Conservation (phyloP, 2,888 invertebrate species). For the Sphaerophoria taeniata region DNA sequence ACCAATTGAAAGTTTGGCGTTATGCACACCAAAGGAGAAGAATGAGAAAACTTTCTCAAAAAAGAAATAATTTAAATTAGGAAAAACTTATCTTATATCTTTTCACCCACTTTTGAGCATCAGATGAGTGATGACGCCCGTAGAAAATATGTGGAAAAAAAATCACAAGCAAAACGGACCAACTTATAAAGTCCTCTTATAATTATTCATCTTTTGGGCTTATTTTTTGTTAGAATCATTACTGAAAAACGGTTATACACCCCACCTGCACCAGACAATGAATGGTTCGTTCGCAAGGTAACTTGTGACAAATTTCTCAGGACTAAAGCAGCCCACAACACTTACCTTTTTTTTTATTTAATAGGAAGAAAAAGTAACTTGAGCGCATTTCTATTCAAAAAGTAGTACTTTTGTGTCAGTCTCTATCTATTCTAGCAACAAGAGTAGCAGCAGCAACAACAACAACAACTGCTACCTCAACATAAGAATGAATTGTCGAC, state of each 20-base stretch:
- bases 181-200: constrained; percentile 55
- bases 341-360: neutral
- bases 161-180: constrained; percentile 36
- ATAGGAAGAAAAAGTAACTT: constrained; percentile 30
- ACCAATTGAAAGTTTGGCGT: constrained; percentile 58
- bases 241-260: constrained; percentile 33
- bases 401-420: constrained; percentile 38
- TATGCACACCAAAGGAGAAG: neutral
- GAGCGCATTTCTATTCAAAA: constrained; percentile 49
- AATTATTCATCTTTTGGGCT: constrained; percentile 57
- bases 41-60: constrained; percentile 4
- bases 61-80: neutral
- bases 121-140: constrained; percentile 49
- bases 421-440: neutral
- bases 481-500: constrained; percentile 41
- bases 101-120: constrained; percentile 41
- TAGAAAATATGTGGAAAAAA: constrained; percentile 3
- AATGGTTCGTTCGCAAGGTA: constrained; percentile 43
- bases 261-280: constrained; percentile 46
- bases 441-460: neutral
- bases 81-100: constrained; percentile 3
- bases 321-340: constrained; percentile 12
- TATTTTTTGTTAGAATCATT: constrained; percentile 48
- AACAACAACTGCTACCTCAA: constrained; percentile 27
- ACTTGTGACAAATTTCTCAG: constrained; percentile 65